phyloP scores from a whole-genome alignment of 2,113 vertebrate genomes.

The Sterna hirundo region DNA sequence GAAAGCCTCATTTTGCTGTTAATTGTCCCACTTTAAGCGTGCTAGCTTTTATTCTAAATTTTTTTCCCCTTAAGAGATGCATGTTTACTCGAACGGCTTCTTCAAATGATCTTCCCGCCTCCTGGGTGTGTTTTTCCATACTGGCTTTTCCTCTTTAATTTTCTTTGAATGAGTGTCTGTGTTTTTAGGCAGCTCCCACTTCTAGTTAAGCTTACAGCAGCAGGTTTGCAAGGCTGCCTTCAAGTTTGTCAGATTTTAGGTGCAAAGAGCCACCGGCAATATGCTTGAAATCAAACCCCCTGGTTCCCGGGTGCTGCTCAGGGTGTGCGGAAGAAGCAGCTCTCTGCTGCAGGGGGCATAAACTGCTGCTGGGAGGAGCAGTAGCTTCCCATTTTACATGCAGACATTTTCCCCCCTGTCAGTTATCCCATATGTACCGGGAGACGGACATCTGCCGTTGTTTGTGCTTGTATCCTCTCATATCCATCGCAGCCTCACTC shows the following conservation, averaged over 20 bases:
- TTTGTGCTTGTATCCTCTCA: background rate
- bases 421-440: background rate
- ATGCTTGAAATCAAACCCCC: background rate
- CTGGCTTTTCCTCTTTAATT: background rate
- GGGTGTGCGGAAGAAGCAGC: background rate
- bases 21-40: background rate
- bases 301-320: background rate
- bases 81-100: background rate
- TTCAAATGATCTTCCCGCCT: slow-evolving; percentile 3
- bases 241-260: background rate
- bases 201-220: background rate
- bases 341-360: background rate
- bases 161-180: background rate
- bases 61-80: background rate
- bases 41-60: background rate
- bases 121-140: slow-evolving; percentile 1
- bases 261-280: background rate
- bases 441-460: background rate
- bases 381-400: background rate
- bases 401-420: background rate
- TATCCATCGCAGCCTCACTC: background rate
- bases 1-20: background rate
- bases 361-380: background rate
- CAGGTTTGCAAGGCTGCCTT: background rate
- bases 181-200: background rate